Base-by-base conservation (phyloP, 2,888 invertebrate species). In the Geotrupes spiniger region DNA sequence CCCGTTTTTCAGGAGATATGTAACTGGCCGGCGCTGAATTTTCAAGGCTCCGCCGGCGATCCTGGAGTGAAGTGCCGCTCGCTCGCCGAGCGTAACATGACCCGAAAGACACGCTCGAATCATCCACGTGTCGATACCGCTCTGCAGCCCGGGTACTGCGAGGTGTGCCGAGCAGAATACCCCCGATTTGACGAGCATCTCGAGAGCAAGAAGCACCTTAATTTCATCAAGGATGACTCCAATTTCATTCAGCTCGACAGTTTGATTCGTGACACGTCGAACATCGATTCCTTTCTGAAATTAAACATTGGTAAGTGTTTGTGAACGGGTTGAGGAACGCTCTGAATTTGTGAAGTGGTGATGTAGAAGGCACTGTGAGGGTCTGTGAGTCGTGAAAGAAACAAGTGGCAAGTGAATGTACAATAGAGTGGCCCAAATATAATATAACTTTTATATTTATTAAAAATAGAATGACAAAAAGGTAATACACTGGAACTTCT, bases 151-250 rank as follows among this genome's bases (percentile, higher is more conserved):
- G 89, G 89, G 11, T 89, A 85, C 65, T 89, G 89, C 74, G 88
- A 89, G 74, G 85, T 90, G 70, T 90, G 90, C 71, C 85, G 85
- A 65, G 74, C 81, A 39, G 85, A 87, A 62, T 90, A 87, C 70
- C 78, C 78, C 49, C 84, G 83, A 63, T 75, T 87, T 9, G 79
- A 80, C 10, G 78, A 84, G 53, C 90, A 90, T 65, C 74, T 88
- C 12, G 82, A 84, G 56, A 85, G 85, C 21, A 84, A 86, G 59
- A 82, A 84, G 60, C 90, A 90, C 72, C 73, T 83, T 45, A 82
- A 82, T 55, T 86, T 87, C 70, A 84, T 85, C 25, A 80, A 82
- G 45, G 86, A 89, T 69, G 82, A 84, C 60, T 79, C 80, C 56
- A 88, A 89, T 71, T 90, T 85, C 71, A 75, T 87, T 28, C 82